A percentile compares a stretch with the other conserved stretches of the same genome.
Conservation (phyloP, 2,888 invertebrate genomes). For the Metopia argyrocephala region DNA sequence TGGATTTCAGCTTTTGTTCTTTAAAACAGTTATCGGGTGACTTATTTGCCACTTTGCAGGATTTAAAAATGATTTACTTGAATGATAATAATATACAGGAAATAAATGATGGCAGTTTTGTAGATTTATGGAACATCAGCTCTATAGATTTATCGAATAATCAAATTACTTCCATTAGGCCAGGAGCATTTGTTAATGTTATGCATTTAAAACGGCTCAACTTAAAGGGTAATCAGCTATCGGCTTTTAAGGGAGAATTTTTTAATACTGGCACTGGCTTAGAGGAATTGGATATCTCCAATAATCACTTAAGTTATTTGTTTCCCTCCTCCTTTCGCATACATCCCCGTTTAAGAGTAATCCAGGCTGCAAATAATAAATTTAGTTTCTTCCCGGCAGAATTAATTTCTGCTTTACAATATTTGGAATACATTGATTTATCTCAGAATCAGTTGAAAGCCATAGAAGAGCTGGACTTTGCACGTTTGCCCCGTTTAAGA, state of each 20-base stretch:
- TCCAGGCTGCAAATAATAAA: constrained; percentile 87
- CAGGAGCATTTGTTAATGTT: constrained; percentile 87
- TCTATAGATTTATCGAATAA: constrained; percentile 89
- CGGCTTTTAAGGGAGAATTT: constrained; percentile 89
- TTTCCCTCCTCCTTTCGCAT: constrained; percentile 92
- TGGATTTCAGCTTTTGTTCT: constrained; percentile 88
- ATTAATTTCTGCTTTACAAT: constrained; percentile 87
- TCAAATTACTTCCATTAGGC: constrained; percentile 86
- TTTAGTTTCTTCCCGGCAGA: constrained; percentile 92
- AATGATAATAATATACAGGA: constrained; percentile 87
- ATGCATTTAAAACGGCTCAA: constrained; percentile 86
- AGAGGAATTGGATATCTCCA: constrained; percentile 88
- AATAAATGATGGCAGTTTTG: constrained; percentile 87
- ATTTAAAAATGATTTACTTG: constrained; percentile 84
- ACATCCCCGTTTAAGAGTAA: constrained; percentile 86
- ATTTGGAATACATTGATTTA: constrained; percentile 87
- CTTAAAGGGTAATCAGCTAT: constrained; percentile 87
- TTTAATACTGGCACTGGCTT: constrained; percentile 91
- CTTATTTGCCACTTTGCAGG: constrained; percentile 83
- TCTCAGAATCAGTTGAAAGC: constrained; percentile 87
- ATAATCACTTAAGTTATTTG: constrained; percentile 89
- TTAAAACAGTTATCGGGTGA: constrained; percentile 87
- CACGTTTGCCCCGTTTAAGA: constrained; percentile 86
- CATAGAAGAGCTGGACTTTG: constrained; percentile 91
- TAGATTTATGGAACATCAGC: constrained; percentile 86